Evolutionary conservation across 1,140 invertebrate species (phyloP), one percentile per base, ranked within the genome.

Genomic region (Pararge aegeria): DNA sequence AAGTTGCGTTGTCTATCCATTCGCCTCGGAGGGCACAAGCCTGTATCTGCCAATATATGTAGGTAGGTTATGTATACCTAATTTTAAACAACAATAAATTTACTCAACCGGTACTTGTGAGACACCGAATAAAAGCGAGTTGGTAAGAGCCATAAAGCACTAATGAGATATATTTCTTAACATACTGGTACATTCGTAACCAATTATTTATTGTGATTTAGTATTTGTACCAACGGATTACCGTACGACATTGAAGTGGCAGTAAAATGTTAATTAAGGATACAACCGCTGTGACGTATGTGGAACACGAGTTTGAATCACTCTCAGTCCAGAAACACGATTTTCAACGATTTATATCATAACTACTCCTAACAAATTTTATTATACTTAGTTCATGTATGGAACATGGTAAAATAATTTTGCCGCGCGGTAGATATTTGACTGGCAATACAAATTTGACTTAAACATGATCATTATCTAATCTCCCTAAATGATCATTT

Each of bases 141-240:
- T 34, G 9, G 30, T 34, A 34, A 34, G 30, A 42, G 38, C 6
- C 38, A 42, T 42, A 42, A 42, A 42, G 38, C 38, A 42, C 13
- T 42, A 42, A 42, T 42, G 38, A 42, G 38, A 16, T 16, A 42
- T 42, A 42, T 42, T 42, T 42, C 13, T 42, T 42, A 42, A 42
- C 38, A 42, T 16, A 42, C 38, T 12, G 38, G 38, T 42, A 42
- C 38, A 42, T 18, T 42, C 38, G 38, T 16, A 16, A 42, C 9
- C 38, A 42, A 42, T 42, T 42, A 42, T 42, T 42, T 42, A 42
- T 42, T 42, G 38, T 42, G 12, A 42, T 42, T 42, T 42, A 42
- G 5, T 42, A 42, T 42, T 42, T 18, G 16, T 42, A 42, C 38
- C 13, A 18, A 42, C 3, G 38, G 38, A 42, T 42, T 42, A 6